Conservation (phyloP, 2,888 invertebrate genomes). For the Ditula angustiorana region DNA sequence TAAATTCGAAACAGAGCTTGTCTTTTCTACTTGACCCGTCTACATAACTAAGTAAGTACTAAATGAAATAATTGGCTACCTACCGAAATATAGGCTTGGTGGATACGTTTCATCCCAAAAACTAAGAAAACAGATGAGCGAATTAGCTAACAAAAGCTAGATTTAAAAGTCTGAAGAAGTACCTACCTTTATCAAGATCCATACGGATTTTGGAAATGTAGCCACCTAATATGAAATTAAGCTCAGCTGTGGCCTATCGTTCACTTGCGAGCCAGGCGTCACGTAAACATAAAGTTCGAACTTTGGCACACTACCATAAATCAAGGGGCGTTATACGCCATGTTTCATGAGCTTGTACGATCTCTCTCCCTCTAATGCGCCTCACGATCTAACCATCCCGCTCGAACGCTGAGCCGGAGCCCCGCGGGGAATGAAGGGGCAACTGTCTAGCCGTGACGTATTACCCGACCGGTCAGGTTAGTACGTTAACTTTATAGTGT, state of each 20-base stretch:
- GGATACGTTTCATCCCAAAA: background rate
- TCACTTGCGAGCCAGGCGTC: constrained; percentile 55
- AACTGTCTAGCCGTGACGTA: constrained; percentile 84
- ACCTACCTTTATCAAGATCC: background rate
- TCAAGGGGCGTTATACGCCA: constrained; percentile 86
- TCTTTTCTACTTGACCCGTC: too few relatives aligned
- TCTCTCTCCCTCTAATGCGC: constrained; percentile 71
- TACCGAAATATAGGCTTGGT: too few relatives aligned
- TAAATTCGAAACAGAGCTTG: too few relatives aligned
- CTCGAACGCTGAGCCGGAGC: constrained; percentile 73
- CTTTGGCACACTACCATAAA: constrained; percentile 84
- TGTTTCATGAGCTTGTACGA: constrained; percentile 79
- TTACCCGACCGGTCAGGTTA: constrained; percentile 78
- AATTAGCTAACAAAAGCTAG: background rate
- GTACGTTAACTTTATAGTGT: constrained; percentile 59
- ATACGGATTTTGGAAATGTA: constrained; percentile 1
- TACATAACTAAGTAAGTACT: too few relatives aligned
- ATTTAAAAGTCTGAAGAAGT: too few relatives aligned
- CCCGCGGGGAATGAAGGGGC: constrained; percentile 70
- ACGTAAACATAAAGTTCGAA: constrained; percentile 81
- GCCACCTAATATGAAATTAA: constrained; percentile 15
- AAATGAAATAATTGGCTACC: too few relatives aligned
- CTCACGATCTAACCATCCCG: constrained; percentile 62
- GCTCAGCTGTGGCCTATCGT: constrained; percentile 34
- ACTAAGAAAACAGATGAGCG: background rate